Base-by-base conservation (phyloP, 2,888 invertebrate species). In the Lottia scabra region DNA sequence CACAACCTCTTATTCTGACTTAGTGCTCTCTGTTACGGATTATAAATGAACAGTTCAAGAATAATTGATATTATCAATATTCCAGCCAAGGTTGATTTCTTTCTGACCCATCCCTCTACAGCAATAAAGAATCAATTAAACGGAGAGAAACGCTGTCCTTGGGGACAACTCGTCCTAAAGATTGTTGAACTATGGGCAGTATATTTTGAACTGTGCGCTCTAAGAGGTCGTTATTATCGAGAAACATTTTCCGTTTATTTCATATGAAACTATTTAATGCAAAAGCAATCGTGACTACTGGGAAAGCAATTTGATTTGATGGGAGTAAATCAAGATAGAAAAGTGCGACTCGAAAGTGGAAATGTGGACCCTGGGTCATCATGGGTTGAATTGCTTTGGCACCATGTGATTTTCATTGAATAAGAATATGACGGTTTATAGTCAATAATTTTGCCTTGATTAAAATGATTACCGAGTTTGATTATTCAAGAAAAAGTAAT, bases 1-100 rank as follows among this genome's bases (percentile, higher is more conserved):
- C 30, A 30, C 6, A 30, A 30, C 30, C 30, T 6, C 4, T 30
- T 30, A 6, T 4, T 30, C 30, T 30, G 30, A 30, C 6, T 30
- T 4, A 6, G 2, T 30, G 2, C 30, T 30, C 6, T 30, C 6
- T 6, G 6, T 38, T 38, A 38, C 38, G 8, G 10, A 4, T 10
- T 10, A 1, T 8, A 38, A 1, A 38, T 38, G 38, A 8, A 38
- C 38, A 38, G 38, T 38, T 38, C 38, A 4, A 38, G 38, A 10
- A 4, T 38, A 67, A 68, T 72, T 68, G 68, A 68, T 30, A 56
- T 64, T 72, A 72, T 72, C 72, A 72, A 68, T 72, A 68, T 68
- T 72, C 68, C 30, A 65, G 46, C 68, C 16, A 6, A 27, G 68
- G 68, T 8, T 27, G 26, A 67, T 27, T 68, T 45, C 26, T 4